Evolutionary conservation across 2,113 vertebrate species (phyloP), one percentile per base, ranked within the genome.

Genomic region (Carassius carassius): DNA sequence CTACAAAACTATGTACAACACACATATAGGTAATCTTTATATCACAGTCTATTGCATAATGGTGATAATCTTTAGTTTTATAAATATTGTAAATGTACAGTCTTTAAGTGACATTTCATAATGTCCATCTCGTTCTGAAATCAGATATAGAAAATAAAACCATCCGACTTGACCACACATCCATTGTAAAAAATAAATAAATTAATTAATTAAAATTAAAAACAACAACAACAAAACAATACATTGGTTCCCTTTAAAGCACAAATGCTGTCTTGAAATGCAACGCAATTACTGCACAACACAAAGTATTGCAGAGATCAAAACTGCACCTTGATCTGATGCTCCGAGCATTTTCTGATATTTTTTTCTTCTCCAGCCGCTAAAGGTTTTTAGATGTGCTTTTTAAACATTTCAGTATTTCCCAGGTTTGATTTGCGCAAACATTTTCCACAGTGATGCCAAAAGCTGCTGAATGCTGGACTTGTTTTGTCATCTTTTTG

Each of bases 1-100:
- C 95, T 96, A 95, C 94, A 96, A 97, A 97, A 94, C 94, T 99
- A 98, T 98, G 96, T 98, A 99, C 96, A 99, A 90, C 92, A 95
- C 94, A 94, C 95, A 94, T 95, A 94, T 94, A 95, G 94, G 79
- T 94, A 92, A 95, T 96, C 95, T 96, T 95, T 95, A 95, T 95
- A 94, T 94, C 95, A 95, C 95, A 96, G 96, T 97, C 94, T 95
- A 92, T 92, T 95, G 94, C 95, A 94, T 93, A 94, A 93, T 93
- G 94, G 95, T 95, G 94, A 95, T 94, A 91, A 90, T 94, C 93
- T 94, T 95, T 94, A 95, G 94, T 94, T 94, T 82, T 95, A 96
- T 94, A 95, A 95, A 95, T 95, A 95, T 94, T 94, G 94, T 94
- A 95, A 95, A 94, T 95, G 93, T 95, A 95, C 94, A 92, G 86